Base-by-base conservation (phyloP, 1,140 invertebrate species). In the Lasioglossum albipes region DNA sequence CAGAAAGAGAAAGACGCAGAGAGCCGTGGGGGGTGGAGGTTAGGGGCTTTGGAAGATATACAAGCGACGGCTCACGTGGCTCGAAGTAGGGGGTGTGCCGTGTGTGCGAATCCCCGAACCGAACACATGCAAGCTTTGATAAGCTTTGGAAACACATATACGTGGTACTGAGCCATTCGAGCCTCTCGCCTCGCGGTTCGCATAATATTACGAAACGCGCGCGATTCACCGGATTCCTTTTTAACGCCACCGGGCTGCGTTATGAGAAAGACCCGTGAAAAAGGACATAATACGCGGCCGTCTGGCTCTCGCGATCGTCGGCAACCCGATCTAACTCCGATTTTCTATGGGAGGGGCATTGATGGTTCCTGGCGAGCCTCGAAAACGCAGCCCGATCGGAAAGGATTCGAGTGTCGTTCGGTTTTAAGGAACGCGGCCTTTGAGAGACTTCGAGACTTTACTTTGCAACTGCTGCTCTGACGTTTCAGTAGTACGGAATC, bases 111-210 rank as follows among this genome's bases (percentile, higher is more conserved):
- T 88, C 77, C 86, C 89, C 87, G 87, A 92, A 91, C 81, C 85
- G 88, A 91, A 89, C 90, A 90, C 89, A 91, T 89, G 90, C 90
- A 92, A 90, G 89, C 89, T 89, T 92, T 92, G 92, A 93, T 92
- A 92, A 93, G 91, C 89, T 88, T 89, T 87, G 72, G 83, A 85
- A 87, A 86, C 83, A 89, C 88, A 88, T 91, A 84, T 84, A 87
- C 82, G 68, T 65, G 75, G 61, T 82, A 73, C 70, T 73, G 88
- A 84, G 84, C 83, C 77, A 88, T 87, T 85, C 87, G 87, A 90
- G 87, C 78, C 86, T 82, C 81, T 49, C 65, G 79, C 84, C 86
- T 90, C 81, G 85, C 85, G 81, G 87, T 87, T 89, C 88, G 86
- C 84, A 88, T 86, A 88, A 90, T 88, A 88, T 91, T 91, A 90